A percentile compares a stretch with the other conserved stretches of the same genome.
Evolutionary conservation across 2,888 invertebrate species (phyloP).

Genomic region (Caenorhabditis sp.): DNA sequence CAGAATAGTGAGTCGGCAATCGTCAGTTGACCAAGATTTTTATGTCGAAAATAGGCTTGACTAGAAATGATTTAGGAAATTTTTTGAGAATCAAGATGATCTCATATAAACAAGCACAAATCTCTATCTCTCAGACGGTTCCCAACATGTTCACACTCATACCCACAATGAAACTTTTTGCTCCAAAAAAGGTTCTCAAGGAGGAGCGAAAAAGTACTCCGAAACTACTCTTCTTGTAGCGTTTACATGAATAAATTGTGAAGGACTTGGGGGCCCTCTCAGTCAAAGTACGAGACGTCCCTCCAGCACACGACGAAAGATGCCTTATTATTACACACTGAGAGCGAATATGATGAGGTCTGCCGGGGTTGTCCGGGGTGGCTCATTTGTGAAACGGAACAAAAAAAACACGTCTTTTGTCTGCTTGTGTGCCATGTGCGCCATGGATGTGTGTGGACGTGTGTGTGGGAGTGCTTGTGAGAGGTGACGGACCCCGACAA

Average conservation of each 20-base stretch:
- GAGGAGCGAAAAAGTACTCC: conserved; percentile 43
- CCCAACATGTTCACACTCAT: neutral
- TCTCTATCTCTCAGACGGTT: neutral
- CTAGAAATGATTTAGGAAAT: too few relatives aligned
- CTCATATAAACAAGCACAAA: neutral
- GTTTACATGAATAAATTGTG: conserved; percentile 68
- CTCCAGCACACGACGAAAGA: conserved; percentile 25
- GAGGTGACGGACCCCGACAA: conserved; percentile 35
- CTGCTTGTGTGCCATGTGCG: conserved; percentile 42
- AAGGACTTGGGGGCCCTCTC: conserved; percentile 51
- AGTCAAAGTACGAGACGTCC: conserved; percentile 55
- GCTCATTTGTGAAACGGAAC: conserved; percentile 59
- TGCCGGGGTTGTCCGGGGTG: conserved; percentile 47
- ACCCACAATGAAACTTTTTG: conserved; percentile 9
- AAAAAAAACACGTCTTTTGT: conserved; percentile 55
- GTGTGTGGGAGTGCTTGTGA: conserved; percentile 32
- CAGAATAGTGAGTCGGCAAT: too few relatives aligned
- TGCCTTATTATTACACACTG: conserved; percentile 65
- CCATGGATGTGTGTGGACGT: neutral
- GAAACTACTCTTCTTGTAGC: conserved; percentile 54
- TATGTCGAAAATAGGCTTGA: too few relatives aligned
- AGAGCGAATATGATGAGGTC: conserved; percentile 61
- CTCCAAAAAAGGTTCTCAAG: conserved; percentile 2
- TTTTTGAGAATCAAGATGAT: too few relatives aligned
- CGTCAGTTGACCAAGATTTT: too few relatives aligned